Conservation (phyloP, 2,113 vertebrate genomes). For the Bucco capensis region DNA sequence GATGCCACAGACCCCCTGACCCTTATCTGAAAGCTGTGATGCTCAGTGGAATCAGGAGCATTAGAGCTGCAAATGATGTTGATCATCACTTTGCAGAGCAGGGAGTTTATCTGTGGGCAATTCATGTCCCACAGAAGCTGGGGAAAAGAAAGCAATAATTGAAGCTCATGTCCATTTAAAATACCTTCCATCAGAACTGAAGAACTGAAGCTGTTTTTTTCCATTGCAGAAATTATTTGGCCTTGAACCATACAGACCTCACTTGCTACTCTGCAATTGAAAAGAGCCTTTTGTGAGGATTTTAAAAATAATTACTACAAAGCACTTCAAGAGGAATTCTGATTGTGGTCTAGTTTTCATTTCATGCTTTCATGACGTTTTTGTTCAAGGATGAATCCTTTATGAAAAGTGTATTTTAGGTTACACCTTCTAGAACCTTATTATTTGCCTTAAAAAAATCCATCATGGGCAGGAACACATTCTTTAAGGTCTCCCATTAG, state of each 20-base stretch:
- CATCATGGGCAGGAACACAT: conserved; percentile 26
- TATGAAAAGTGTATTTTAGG: conserved; percentile 69
- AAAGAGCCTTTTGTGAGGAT: conserved; percentile 56
- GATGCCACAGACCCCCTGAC: neutral
- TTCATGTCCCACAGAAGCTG: conserved; percentile 25
- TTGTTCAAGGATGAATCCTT: conserved; percentile 66
- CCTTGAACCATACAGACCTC: conserved; percentile 49
- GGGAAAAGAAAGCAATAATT: conserved; percentile 20
- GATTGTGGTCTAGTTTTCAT: conserved; percentile 54
- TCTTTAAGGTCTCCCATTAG: conserved; percentile 44
- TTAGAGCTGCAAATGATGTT: neutral
- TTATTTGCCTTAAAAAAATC: conserved; percentile 59
- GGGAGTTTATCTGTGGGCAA: conserved; percentile 27
- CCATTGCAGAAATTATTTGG: conserved; percentile 54
- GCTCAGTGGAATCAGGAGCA: rapidly evolving
- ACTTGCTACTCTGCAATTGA: conserved; percentile 60
- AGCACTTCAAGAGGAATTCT: conserved; percentile 64
- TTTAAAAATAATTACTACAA: conserved; percentile 63
- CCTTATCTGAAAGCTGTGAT: neutral
- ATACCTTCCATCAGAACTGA: conserved; percentile 30
- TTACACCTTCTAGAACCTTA: conserved; percentile 65
- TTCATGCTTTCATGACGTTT: conserved; percentile 63
- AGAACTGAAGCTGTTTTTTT: conserved; percentile 41
- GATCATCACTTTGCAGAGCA: neutral
- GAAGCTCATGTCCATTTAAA: conserved; percentile 42